Conservation (phyloP, 1,140 invertebrate genomes). For the Lepidurus arcticus region DNA sequence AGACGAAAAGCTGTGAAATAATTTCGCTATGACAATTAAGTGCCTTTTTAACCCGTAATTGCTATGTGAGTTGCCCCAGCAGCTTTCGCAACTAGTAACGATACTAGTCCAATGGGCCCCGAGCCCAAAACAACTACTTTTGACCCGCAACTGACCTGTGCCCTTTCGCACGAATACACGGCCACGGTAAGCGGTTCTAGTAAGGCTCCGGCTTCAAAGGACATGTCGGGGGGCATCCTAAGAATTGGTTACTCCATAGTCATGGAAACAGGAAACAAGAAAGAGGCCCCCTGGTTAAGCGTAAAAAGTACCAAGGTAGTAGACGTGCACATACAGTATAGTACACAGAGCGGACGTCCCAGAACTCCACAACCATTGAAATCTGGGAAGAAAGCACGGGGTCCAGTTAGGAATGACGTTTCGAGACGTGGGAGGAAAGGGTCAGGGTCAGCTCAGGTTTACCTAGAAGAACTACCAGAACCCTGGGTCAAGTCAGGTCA, state of each 20-base stretch:
- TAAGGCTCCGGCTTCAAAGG: slow-evolving; percentile 49
- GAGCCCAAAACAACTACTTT: slow-evolving; percentile 30
- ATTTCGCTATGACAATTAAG: neutral
- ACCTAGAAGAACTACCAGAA: slow-evolving; percentile 9
- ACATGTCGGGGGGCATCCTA: slow-evolving; percentile 48
- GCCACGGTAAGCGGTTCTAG: slow-evolving; percentile 49
- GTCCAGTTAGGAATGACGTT: slow-evolving; percentile 18
- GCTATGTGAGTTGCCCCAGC: slow-evolving; percentile 27
- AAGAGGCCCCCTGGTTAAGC: neutral
- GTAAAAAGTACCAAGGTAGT: neutral
- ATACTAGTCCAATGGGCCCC: slow-evolving; percentile 29
- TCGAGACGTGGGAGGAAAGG: neutral
- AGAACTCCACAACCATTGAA: slow-evolving; percentile 39
- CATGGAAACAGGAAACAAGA: neutral
- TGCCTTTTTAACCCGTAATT: slow-evolving; percentile 26
- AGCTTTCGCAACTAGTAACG: slow-evolving; percentile 33
- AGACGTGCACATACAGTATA: neutral
- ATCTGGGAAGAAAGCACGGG: neutral
- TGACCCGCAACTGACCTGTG: slow-evolving; percentile 6
- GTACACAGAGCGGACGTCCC: slow-evolving; percentile 22
- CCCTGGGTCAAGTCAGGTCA: neutral
- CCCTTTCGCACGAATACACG: slow-evolving; percentile 28
- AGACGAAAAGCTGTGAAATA: neutral
- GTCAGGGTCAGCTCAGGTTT: slow-evolving; percentile 11
- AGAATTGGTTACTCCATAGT: slow-evolving; percentile 16